These are phyloP conservation scores for Datnioides undecimradiatus DNA, from an alignment of 2,113 vertebrate species.

Conservation along the genomic window DNA sequence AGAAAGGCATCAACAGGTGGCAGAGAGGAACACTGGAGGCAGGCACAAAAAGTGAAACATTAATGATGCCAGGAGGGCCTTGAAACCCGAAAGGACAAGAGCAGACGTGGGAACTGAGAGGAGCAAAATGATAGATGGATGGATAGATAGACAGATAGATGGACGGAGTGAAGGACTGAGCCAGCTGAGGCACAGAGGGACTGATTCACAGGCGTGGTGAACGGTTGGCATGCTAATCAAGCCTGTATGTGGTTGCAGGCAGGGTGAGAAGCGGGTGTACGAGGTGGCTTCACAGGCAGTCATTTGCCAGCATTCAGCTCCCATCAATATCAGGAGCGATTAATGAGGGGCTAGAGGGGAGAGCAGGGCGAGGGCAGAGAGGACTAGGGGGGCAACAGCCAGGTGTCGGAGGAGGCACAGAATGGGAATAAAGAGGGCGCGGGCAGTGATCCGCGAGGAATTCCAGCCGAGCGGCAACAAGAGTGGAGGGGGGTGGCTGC, in stretches of 20 bases:
- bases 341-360: slow-evolving; percentile 81
- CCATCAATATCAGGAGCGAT: slow-evolving; percentile 87
- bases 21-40: slow-evolving; percentile 30
- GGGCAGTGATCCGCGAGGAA: slow-evolving; percentile 85
- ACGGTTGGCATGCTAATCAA: slow-evolving; percentile 82
- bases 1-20: slow-evolving; percentile 76
- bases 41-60: slow-evolving; percentile 59
- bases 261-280: slow-evolving; percentile 69
- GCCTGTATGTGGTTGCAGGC: slow-evolving; percentile 66
- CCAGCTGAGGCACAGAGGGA: slow-evolving; percentile 71
- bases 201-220: slow-evolving; percentile 65
- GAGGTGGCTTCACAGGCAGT: slow-evolving; percentile 73
- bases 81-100: slow-evolving; percentile 21
- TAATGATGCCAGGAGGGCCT: slow-evolving; percentile 11
- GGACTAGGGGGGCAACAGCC: slow-evolving; percentile 57
- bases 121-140: slow-evolving; percentile 31
- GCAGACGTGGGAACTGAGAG: slow-evolving; percentile 41
- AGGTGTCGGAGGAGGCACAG: slow-evolving; percentile 84
- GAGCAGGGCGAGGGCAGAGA: slow-evolving; percentile 55
- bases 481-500: slow-evolving; percentile 42
- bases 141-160: slow-evolving; percentile 7
- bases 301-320: slow-evolving; percentile 84
- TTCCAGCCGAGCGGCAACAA: slow-evolving; percentile 76
- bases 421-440: slow-evolving; percentile 84
- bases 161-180: slow-evolving; percentile 49